Evolutionary conservation across 2,113 vertebrate genomes (phyloP).

Genomic region (Cichladusa arquata): DNA sequence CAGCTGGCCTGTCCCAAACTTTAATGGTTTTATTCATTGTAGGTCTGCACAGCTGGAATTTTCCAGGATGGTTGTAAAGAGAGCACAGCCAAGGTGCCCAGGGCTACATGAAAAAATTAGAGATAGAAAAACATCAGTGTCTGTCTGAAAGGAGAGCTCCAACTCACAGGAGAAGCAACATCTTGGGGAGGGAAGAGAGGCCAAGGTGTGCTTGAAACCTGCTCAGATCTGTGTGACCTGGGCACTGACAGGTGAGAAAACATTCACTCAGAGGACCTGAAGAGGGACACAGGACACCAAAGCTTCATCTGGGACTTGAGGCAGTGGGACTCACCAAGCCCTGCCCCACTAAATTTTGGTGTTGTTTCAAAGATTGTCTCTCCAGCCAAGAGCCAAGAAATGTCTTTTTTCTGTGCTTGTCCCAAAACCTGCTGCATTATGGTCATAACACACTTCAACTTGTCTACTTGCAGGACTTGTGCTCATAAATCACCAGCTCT

Average conservation of each 20-base stretch:
- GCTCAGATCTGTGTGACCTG: neutral
- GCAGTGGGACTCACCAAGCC: neutral
- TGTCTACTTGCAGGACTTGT: neutral
- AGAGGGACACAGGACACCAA: neutral
- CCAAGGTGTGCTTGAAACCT: neutral
- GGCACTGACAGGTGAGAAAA: neutral
- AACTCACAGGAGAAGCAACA: neutral
- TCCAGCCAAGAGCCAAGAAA: neutral
- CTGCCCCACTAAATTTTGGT: neutral
- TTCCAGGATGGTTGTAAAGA: neutral
- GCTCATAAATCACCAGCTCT: neutral
- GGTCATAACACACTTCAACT: neutral
- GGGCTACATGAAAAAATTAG: neutral
- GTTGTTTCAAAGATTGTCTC: neutral
- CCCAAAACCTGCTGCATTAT: accelerated
- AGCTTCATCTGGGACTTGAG: neutral
- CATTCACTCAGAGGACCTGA: accelerated
- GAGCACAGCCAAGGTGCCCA: neutral
- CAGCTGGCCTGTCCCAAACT: neutral
- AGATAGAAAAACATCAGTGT: neutral
- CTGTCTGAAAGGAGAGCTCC: neutral
- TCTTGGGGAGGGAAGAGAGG: neutral
- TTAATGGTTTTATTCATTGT: neutral
- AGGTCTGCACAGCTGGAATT: neutral
- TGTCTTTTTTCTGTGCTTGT: neutral